Evolutionary conservation across 2,797 vertebrate species (phyloP), one percentile per base, ranked within the genome.

Genomic region (Ambastaia sidthimunki): DNA sequence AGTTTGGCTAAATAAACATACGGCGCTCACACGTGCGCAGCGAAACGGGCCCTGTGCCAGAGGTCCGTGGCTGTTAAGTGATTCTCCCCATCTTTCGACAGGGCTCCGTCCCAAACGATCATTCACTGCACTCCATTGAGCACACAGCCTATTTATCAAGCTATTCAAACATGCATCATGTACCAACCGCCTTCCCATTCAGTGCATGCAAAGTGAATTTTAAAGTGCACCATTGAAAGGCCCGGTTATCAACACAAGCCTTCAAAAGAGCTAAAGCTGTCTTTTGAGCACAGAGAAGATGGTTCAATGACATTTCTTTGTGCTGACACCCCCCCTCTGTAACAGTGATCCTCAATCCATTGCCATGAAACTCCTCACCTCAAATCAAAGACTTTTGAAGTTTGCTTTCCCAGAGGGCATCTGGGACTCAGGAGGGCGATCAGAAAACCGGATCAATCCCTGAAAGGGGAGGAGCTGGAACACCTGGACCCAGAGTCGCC

Each of bases 381-480:
- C 63, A 25, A 47, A 81, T 83, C 72, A 77, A 52, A 80, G 70
- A 48, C 72, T 21, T 81, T 21, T 66, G 76, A 84, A 57, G 76
- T 74, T 44, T 80, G 19, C 60, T 37, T n/a, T 84, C 81, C 81
- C 74, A 1, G n/a, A 73, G 82, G 85, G 75, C 59, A 73, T 80
- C 4, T 13, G 82, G 31, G 81, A 78, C 83, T 86, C 87, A 84
- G 85, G 84, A 86, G 60, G 77, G 83, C 86, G 85, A 86, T 85
- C 82, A 76, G 76, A 82, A 83, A 80, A 83, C 77, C 71, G 82
- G 76, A 89, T 89, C 88, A 87, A 86, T 92, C 85, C 69, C 81
- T 84, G 86, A 86, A 77, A 82, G 60, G 59, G 69, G 75, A 76
- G 59, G 57, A 52, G 25, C 66, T 31, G 80, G 54, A 73, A 31